phyloP scores from a whole-genome alignment of 2,888 invertebrate species.

The Chaetoderma sp. region DNA sequence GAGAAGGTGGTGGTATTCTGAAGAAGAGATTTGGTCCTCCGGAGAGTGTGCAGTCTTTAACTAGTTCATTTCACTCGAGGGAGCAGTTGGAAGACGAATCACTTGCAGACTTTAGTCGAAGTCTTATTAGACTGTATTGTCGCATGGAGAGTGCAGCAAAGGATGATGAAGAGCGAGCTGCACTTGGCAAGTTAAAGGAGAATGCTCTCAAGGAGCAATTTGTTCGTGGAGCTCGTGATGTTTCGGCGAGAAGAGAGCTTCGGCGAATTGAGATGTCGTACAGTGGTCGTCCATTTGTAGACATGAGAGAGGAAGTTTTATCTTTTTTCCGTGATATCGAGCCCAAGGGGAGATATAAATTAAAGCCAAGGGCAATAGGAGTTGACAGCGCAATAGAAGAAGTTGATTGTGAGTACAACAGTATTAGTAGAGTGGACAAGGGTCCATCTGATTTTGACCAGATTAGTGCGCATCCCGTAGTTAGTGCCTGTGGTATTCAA shows the following conservation, averaged over 20 bases:
- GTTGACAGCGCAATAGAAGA: no score
- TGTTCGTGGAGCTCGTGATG: neutral
- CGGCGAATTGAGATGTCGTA: neutral
- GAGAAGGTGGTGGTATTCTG: neutral
- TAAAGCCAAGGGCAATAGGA: neutral
- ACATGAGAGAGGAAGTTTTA: neutral
- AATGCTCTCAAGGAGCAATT: neutral
- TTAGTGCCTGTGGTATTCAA: no score
- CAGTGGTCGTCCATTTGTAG: neutral
- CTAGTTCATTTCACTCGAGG: neutral
- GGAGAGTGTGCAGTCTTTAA: neutral
- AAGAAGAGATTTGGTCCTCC: neutral
- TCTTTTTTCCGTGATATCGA: neutral
- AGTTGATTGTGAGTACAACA: no score
- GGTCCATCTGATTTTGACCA: no score
- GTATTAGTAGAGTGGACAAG: no score
- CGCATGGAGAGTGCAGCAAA: neutral
- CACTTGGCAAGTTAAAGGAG: neutral
- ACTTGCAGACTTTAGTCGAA: neutral
- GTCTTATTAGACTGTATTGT: neutral
- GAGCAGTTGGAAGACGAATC: neutral
- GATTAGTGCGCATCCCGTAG: no score
- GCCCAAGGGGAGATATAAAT: neutral
- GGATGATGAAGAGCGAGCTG: neutral
- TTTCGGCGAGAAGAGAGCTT: neutral